phyloP scores from a whole-genome alignment of 2,888 invertebrate species.

The Campoplex capitator region DNA sequence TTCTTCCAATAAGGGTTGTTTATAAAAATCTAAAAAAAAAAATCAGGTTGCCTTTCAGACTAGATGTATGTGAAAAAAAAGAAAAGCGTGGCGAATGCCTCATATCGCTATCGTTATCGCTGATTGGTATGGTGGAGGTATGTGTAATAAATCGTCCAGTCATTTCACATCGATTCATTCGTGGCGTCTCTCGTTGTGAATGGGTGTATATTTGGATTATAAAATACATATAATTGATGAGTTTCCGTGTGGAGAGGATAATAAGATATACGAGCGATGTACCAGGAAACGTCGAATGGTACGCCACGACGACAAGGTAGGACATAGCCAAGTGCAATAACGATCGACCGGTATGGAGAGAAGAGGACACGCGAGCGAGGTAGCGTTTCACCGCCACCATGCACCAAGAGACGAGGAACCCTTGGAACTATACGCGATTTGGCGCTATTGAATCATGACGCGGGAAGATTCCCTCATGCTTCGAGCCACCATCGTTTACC shows the following conservation, averaged over 20 bases:
- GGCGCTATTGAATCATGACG: slow-evolving; percentile 66
- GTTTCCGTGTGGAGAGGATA: neutral
- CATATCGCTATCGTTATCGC: too few relatives aligned
- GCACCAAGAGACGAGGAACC: slow-evolving; percentile 36
- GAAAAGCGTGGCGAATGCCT: too few relatives aligned
- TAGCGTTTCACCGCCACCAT: slow-evolving; percentile 39
- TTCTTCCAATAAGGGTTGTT: too few relatives aligned
- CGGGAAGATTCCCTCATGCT: slow-evolving; percentile 33
- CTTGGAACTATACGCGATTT: slow-evolving; percentile 63
- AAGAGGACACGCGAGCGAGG: slow-evolving; percentile 2
- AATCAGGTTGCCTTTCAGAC: too few relatives aligned
- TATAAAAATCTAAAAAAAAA: too few relatives aligned
- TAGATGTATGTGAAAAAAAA: too few relatives aligned
- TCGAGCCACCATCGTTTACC: slow-evolving; percentile 42
- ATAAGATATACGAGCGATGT: slow-evolving; percentile 32
- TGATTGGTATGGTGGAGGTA: too few relatives aligned
- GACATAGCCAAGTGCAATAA: slow-evolving; percentile 29
- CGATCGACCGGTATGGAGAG: slow-evolving; percentile 39
- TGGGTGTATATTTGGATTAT: neutral
- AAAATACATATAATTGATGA: slow-evolving; percentile 17
- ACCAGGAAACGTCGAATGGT: slow-evolving; percentile 51
- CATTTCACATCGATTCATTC: neutral
- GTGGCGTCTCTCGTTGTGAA: neutral
- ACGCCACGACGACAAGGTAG: slow-evolving; percentile 23
- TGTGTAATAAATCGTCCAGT: neutral